These are phyloP conservation scores for Collichthys lucidus DNA, from an alignment of 2,113 vertebrate species.

Conservation along the genomic window DNA sequence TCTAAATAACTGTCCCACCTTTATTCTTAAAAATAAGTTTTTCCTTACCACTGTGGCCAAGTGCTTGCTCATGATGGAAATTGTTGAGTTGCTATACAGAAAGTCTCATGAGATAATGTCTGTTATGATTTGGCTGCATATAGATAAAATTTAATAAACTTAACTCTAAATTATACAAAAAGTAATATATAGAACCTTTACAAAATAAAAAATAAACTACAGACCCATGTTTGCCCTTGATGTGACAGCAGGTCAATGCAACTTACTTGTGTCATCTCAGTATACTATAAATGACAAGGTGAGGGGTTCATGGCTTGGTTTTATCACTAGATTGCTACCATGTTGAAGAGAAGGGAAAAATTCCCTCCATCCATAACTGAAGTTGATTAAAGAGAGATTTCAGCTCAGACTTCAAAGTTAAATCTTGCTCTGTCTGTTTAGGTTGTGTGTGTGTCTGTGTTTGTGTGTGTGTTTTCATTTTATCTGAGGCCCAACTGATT, in stretches of 20 bases:
- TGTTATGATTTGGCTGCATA: no score
- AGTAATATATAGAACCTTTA: no score
- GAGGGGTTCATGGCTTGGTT: background rate
- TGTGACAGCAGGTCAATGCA: background rate
- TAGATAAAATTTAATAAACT: no score
- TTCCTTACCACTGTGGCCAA: no score
- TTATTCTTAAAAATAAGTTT: background rate
- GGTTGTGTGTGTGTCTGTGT: background rate
- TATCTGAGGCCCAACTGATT: slow-evolving; percentile 8
- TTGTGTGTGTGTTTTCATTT: slow-evolving; percentile 30
- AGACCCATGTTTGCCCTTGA: background rate
- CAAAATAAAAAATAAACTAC: background rate
- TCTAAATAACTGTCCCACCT: background rate
- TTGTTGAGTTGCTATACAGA: no score
- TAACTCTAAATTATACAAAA: no score
- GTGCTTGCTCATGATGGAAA: no score
- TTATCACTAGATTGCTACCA: background rate
- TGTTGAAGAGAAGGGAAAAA: background rate
- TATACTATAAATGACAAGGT: background rate
- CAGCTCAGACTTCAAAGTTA: background rate
- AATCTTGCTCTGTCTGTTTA: background rate
- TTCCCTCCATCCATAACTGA: background rate
- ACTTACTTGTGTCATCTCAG: no score
- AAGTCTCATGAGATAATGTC: no score
- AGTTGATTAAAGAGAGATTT: slow-evolving; percentile 1